Evolutionary conservation across 2,113 vertebrate species (phyloP).

Genomic region (Martes martes): DNA sequence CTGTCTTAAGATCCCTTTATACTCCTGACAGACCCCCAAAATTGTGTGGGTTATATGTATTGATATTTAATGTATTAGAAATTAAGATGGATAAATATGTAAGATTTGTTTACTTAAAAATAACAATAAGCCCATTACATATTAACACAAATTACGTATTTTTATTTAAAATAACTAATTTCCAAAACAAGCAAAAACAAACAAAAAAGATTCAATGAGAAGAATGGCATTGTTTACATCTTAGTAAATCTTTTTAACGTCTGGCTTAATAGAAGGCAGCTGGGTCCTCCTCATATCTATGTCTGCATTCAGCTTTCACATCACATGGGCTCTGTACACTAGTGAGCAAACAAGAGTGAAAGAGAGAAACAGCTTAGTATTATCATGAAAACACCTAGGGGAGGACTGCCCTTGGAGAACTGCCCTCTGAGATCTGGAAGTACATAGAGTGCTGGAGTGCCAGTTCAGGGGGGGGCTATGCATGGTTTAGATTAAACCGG

Average conservation of each 20-base stretch:
- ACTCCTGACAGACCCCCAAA: neutral
- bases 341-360: neutral
- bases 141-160: neutral
- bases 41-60: neutral
- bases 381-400: neutral
- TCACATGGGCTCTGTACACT: neutral
- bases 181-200: constrained; percentile 19
- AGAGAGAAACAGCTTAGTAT: neutral
- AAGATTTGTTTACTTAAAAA: neutral
- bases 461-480: neutral
- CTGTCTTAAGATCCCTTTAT: neutral
- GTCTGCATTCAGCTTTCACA: neutral
- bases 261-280: neutral
- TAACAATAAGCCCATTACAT: neutral
- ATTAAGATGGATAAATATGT: constrained; percentile 10
- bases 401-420: neutral
- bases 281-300: neutral
- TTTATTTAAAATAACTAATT: constrained; percentile 3
- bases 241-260: neutral
- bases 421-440: neutral
- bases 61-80: neutral
- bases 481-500: no score
- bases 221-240: neutral
- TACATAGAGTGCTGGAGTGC: neutral
- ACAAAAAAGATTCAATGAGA: neutral